Evolutionary conservation across 2,888 invertebrate genomes (phyloP).

Genomic region (Julus scanicus): DNA sequence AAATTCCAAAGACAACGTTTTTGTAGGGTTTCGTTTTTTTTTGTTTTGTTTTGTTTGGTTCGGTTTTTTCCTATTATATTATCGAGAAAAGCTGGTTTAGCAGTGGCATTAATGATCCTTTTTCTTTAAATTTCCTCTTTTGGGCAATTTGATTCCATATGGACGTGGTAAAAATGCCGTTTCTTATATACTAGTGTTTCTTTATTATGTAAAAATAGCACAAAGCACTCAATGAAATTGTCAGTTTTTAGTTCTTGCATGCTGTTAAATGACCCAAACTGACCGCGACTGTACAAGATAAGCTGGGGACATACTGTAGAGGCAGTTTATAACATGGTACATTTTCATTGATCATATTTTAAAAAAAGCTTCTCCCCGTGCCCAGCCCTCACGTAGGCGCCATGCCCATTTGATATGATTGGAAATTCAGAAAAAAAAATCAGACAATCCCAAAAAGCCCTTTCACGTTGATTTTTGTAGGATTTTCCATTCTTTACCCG

Average conservation of each 20-base stretch:
- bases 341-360: not conserved
- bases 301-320: too few relatives aligned
- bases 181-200: too few relatives aligned
- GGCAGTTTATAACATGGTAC: not conserved
- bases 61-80: too few relatives aligned
- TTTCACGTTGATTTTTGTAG: not conserved
- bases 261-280: not conserved
- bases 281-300: not conserved
- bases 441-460: constrained; percentile 35
- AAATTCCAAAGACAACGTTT: too few relatives aligned
- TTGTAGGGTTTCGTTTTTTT: too few relatives aligned
- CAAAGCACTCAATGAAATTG: not conserved
- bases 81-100: too few relatives aligned
- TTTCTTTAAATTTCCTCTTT: too few relatives aligned
- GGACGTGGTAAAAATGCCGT: too few relatives aligned
- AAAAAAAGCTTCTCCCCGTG: not conserved
- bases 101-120: too few relatives aligned
- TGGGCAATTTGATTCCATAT: too few relatives aligned
- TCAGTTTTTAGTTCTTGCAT: not conserved
- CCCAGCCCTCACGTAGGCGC: not conserved
- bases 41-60: too few relatives aligned
- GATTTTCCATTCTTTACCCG: constrained; percentile 12
- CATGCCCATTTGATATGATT: not conserved
- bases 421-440: not conserved
- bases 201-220: not conserved